Evolutionary conservation across 2,113 vertebrate genomes (phyloP).

Genomic region (Tauraco erythrolophus): DNA sequence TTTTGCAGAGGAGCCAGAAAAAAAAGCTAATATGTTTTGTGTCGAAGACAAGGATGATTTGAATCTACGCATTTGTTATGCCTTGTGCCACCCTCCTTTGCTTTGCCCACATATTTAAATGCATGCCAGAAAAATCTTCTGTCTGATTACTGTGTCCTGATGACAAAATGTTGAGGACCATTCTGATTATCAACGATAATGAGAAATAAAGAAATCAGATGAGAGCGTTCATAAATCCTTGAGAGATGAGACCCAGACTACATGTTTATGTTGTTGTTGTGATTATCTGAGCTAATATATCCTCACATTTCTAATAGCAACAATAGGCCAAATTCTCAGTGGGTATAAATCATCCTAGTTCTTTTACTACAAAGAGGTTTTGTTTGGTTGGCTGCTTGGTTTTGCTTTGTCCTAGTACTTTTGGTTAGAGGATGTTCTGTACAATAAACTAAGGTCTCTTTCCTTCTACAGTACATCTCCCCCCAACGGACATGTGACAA

Average conservation of each 20-base stretch:
- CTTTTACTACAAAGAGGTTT: background rate
- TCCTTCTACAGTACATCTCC: background rate
- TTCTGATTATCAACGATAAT: slow-evolving; percentile 2
- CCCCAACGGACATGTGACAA: background rate
- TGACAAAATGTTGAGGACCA: background rate
- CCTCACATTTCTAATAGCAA: background rate
- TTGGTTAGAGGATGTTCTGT: background rate
- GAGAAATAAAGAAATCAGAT: background rate
- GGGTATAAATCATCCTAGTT: background rate
- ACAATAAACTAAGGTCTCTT: background rate
- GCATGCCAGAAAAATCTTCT: background rate
- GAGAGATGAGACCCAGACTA: background rate
- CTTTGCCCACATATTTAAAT: background rate
- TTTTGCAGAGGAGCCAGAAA: background rate
- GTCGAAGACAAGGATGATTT: background rate
- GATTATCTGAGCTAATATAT: background rate
- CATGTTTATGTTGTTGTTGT: background rate
- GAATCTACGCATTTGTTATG: background rate
- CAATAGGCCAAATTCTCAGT: background rate
- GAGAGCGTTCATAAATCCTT: background rate
- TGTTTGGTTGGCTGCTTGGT: background rate
- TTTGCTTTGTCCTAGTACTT: background rate
- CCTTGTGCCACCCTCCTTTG: background rate
- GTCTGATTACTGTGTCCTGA: background rate
- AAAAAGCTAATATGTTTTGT: background rate